phyloP scores from a whole-genome alignment of 2,888 invertebrate species.

The Patella caerulea region DNA sequence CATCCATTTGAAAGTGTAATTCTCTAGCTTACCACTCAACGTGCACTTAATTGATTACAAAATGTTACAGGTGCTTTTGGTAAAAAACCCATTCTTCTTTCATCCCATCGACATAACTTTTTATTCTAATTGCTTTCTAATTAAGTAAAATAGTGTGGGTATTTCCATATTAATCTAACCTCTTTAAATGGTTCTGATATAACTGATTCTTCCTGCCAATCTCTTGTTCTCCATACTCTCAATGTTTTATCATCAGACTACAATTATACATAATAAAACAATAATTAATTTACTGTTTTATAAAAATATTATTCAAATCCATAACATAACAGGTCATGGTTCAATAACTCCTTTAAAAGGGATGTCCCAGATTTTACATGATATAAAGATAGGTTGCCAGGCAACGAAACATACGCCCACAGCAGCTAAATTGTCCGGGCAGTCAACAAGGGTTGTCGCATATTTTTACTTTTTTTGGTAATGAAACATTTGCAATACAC shows the following conservation, averaged over 20 bases:
- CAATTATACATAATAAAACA: slow-evolving; percentile 23
- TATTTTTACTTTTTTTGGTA: too few relatives aligned
- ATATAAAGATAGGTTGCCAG: too few relatives aligned
- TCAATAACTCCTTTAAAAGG: background rate
- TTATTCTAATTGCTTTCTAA: background rate
- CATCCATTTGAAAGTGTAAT: background rate
- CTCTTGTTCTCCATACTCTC: slow-evolving; percentile 94
- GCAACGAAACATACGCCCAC: too few relatives aligned
- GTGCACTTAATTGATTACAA: background rate
- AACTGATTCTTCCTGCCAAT: slow-evolving; percentile 91
- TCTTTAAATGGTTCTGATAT: slow-evolving; percentile 94
- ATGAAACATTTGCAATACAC: too few relatives aligned
- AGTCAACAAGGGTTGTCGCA: too few relatives aligned
- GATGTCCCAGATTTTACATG: background rate
- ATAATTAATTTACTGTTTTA: background rate
- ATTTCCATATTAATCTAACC: slow-evolving; percentile 59
- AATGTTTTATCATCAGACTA: slow-evolving; percentile 93
- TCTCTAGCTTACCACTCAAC: background rate
- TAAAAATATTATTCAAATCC: background rate
- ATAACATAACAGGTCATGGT: background rate
- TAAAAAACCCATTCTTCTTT: too few relatives aligned
- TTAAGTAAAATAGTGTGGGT: background rate
- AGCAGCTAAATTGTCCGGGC: too few relatives aligned
- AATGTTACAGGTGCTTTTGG: background rate
- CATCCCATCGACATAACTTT: background rate